phyloP scores from a whole-genome alignment of 2,113 vertebrate species.

The Epinephelus lanceolatus region DNA sequence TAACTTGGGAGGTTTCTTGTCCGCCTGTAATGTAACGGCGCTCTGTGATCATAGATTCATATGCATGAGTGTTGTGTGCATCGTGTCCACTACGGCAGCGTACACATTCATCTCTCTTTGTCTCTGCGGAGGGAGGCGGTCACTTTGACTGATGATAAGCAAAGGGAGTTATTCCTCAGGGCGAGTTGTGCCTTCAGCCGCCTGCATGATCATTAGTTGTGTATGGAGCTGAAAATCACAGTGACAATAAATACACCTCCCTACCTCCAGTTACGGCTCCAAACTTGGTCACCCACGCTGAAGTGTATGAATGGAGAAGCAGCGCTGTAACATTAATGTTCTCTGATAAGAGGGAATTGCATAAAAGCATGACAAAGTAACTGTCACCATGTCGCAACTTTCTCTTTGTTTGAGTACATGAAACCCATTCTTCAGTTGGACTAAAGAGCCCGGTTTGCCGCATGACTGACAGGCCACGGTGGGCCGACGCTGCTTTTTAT shows the following conservation, averaged over 20 bases:
- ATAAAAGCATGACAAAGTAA: slow-evolving; percentile 39
- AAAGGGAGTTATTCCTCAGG: slow-evolving; percentile 38
- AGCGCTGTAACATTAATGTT: slow-evolving; percentile 46
- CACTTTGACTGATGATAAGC: slow-evolving; percentile 48
- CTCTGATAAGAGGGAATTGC: slow-evolving; percentile 42
- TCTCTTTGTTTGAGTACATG: slow-evolving; percentile 37
- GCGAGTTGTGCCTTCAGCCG: slow-evolving; percentile 22
- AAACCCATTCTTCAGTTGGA: slow-evolving; percentile 23
- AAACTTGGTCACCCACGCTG: slow-evolving; percentile 7
- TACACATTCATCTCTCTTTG: slow-evolving; percentile 23
- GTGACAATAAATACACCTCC: slow-evolving; percentile 36
- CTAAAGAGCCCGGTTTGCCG: slow-evolving; percentile 33
- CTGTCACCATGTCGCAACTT: slow-evolving; percentile 38
- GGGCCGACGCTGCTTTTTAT: slow-evolving; percentile 44
- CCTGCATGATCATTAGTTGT: slow-evolving; percentile 28
- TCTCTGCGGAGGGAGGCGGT: slow-evolving; percentile 20
- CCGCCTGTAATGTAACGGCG: not conserved
- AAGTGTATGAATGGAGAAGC: slow-evolving; percentile 4
- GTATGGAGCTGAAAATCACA: slow-evolving; percentile 19
- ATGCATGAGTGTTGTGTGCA: not conserved
- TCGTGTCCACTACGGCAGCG: not conserved
- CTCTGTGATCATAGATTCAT: slow-evolving; percentile 15
- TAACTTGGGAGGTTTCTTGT: slow-evolving; percentile 13
- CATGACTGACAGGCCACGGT: slow-evolving; percentile 57
- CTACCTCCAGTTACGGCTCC: not conserved